These are phyloP conservation scores for Atta cephalotes DNA, from an alignment of 1,140 invertebrate species.

Conservation along the genomic window DNA sequence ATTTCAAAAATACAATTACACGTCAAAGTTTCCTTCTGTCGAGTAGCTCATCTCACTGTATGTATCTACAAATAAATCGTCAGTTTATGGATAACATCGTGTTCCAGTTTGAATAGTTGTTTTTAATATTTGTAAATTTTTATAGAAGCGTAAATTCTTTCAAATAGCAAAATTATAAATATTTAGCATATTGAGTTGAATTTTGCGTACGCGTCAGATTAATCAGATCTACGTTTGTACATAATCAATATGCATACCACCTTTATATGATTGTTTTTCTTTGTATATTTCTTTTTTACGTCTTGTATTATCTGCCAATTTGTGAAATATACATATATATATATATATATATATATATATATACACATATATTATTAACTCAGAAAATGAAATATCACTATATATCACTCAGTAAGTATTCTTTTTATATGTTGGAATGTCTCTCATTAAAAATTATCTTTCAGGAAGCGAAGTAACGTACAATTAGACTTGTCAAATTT, in stretches of 20 bases:
- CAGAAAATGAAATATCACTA: constrained; percentile 41
- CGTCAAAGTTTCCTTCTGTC: constrained; percentile 60
- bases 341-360: too few species aligned
- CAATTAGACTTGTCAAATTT: constrained; percentile 26
- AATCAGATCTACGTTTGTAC: background rate
- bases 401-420: constrained; percentile 27
- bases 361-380: constrained; percentile 49
- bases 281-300: constrained; percentile 48
- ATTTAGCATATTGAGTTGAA: constrained; percentile 10
- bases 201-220: constrained; percentile 1
- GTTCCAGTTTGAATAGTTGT: constrained; percentile 64
- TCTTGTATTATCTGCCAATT: constrained; percentile 40
- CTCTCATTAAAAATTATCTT: constrained; percentile 28
- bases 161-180: constrained; percentile 27
- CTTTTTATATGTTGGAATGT: constrained; percentile 47
- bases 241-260: background rate
- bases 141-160: constrained; percentile 16
- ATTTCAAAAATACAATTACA: constrained; percentile 66
- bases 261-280: constrained; percentile 29
- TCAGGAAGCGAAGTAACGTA: background rate
- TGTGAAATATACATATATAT: constrained; percentile 21
- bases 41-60: constrained; percentile 75
- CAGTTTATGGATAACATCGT: constrained; percentile 72
- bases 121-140: constrained; percentile 57
- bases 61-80: constrained; percentile 79